These are phyloP conservation scores for Thermophis baileyi DNA, from an alignment of 2,113 vertebrate species.

Conservation along the genomic window DNA sequence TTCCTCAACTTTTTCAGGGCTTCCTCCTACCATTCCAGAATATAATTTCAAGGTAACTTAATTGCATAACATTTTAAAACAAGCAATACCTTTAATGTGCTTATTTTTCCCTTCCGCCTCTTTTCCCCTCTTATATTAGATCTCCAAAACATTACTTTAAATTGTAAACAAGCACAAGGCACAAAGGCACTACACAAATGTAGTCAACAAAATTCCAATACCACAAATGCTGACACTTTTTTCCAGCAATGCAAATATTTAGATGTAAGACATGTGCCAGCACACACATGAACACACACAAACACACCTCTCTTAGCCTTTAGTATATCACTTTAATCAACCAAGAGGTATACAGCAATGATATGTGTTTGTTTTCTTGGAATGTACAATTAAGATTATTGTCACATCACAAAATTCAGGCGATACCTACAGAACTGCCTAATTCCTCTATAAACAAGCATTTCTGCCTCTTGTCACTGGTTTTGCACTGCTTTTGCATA, in stretches of 20 bases:
- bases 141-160: background rate
- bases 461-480: constrained; percentile 16
- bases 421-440: background rate
- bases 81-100: background rate
- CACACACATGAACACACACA: background rate
- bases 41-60: background rate
- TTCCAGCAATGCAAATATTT: background rate
- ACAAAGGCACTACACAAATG: background rate
- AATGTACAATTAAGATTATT: constrained; percentile 37
- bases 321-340: background rate
- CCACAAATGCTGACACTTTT: background rate
- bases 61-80: background rate
- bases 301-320: background rate
- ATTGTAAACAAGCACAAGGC: background rate
- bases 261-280: background rate
- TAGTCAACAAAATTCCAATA: background rate
- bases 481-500: constrained; percentile 49
- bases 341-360: background rate
- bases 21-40: background rate
- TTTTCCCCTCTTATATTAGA: background rate
- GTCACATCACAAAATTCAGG: constrained; percentile 2
- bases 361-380: constrained; percentile 15
- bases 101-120: background rate
- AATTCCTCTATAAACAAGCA: background rate
- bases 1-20: background rate